Base-by-base conservation (phyloP, 92 coral and sea anemone species). In the Muricea muricata region DNA sequence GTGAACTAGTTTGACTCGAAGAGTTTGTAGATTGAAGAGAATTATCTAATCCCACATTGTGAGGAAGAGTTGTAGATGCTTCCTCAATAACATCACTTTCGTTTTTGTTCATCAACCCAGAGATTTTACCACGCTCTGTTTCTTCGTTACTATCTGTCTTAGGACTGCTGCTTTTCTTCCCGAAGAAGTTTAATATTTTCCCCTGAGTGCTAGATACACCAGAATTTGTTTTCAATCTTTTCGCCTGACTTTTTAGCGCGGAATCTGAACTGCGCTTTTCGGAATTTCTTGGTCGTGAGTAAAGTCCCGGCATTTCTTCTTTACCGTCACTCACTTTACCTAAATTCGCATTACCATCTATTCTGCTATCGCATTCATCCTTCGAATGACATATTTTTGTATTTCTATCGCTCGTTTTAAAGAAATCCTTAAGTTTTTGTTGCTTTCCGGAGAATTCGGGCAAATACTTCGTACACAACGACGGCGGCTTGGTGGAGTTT, bases 401-500 rank as follows among this genome's bases (percentile, higher is more conserved):
- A 11, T 66, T 73, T 0, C 34, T 78, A 4, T 84, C 60, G 42
- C 92, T 89, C 77, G 85, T 90, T 33, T 81, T 86, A 34, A 97
- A 94, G 84, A 87, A 97, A 15, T 92, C 79, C 41, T 89, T 88
- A 10, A 97, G 93, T 56, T 92, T 97, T 68, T 95, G 97, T 54
- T 97, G 99, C 46, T 81, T 94, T 28, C 99, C 98, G 0, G 91
- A 82, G 85, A 97, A 97, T 82, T 97, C 99, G 0, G 99, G 99
- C 99, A 97, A 94, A 60, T 73, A 97, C 83, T 87, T 92, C 15
- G 97, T 88, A 33, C 99, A 97, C 61, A 92, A 80, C 6, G 81
- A 48, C 0, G 99, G 99, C 0, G 98, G 91, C 50, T 90, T 91
- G 9, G 48, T 76, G 13, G 94, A 86, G 13, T 93, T 85, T 29